Conservation (phyloP, 2,113 vertebrate species). For the Callipepla californica region DNA sequence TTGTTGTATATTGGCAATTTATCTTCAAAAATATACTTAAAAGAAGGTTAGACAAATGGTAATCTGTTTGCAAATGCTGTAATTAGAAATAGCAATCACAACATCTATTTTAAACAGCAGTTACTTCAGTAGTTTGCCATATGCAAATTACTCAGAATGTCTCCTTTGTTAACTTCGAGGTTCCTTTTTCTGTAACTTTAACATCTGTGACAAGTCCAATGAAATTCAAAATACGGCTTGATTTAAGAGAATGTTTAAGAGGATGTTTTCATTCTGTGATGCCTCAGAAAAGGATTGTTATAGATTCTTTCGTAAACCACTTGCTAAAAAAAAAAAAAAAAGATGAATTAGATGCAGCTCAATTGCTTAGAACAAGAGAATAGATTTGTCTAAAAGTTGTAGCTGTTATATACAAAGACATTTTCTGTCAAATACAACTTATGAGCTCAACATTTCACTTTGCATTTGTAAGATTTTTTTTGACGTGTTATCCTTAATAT, state of each 20-base stretch:
- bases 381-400: slow-evolving; percentile 8
- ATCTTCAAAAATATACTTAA: background rate
- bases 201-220: background rate
- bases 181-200: slow-evolving; percentile 1
- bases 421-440: slow-evolving; percentile 25
- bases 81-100: slow-evolving; percentile 3
- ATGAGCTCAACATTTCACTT: slow-evolving; percentile 45
- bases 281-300: background rate
- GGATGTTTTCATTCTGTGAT: background rate
- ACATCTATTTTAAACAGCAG: background rate
- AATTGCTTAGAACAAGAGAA: slow-evolving; percentile 24
- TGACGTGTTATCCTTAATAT: background rate
- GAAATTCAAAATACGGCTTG: background rate
- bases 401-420: slow-evolving; percentile 5
- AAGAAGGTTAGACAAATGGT: background rate
- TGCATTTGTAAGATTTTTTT: background rate
- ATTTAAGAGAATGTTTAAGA: background rate
- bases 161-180: background rate
- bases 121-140: background rate
- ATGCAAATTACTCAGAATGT: background rate
- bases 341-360: background rate
- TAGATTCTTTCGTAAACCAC: background rate
- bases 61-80: slow-evolving; percentile 22
- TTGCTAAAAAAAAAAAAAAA: slow-evolving; percentile 10
- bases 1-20: background rate